Evolutionary conservation across 1,140 invertebrate genomes (phyloP), one percentile per base, ranked within the genome.

Genomic region (Papilio polytes): DNA sequence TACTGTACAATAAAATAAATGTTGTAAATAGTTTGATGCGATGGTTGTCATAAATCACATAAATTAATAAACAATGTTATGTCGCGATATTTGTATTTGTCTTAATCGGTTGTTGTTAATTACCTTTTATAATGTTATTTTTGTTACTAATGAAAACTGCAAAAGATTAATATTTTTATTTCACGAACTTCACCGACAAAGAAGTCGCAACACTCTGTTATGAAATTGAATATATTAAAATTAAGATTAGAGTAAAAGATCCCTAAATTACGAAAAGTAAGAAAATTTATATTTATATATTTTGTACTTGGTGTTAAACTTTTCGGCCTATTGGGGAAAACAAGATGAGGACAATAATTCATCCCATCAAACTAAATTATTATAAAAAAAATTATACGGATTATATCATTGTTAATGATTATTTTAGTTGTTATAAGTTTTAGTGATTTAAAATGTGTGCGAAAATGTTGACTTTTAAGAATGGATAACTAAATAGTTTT

Each of bases 321-420:
- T 78, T 78, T 78, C 77, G 77, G 77, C 77, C 77, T 66, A 48
- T 78, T 78, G 18, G 56, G 56, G 20, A 22, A 51, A 20, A 78
- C 15, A 78, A 66, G 53, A 66, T 78, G 77, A 44, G 77, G 77
- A 78, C 77, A 78, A 78, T 78, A 56, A 78, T 78, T 78, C 77
- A 78, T 66, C 59, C 53, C 53, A 66, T 66, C 56, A 66, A 0
- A 15, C 77, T 44, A 78, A 78, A 78, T 78, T 78, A 15, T 51
- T 78, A 36, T 66, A 48, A 44, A 66, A 74, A 51, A 53, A n/a
- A 10, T n/a, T 7, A 2, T 51, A 36, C 2, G n/a, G 41, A 31
- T 66, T 4, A 31, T 13, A 66, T 15, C 15, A 78, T 78, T 36
- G 18, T 10, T 26, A 12, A 44, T 46, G 18, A 7, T 74, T 46